Evolutionary conservation across 2,888 invertebrate species (phyloP), one percentile per base, ranked within the genome.

Genomic region (Lasioglossum figueresi): DNA sequence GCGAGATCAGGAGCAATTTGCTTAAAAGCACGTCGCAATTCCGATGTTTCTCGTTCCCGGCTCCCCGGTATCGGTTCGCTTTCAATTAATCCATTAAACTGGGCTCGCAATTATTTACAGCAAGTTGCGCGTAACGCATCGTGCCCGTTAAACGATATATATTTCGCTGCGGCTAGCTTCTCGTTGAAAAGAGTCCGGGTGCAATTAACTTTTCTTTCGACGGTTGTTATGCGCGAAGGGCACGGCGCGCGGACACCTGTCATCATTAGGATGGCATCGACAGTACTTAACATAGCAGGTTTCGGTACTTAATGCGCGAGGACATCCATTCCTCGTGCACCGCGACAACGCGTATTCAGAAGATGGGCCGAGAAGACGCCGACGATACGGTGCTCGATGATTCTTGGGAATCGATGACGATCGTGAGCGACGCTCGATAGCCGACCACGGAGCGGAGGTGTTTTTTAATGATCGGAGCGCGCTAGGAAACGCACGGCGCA

Each of bases 131-230:
- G 70, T 23, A 37, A 34, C 68, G 1, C 34, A 23, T 23, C 68
- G 68, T 12, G 56, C 23, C 40, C 23, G 23, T 70, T 70, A 70
- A 70, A 70, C 70, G 70, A 40, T 70, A n/a, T 70, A n/a, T 19
- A 52, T 82, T 83, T 77, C 63, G 59, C 59, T 23, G 48, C 45
- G 74, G 73, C 77, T 56, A 77, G 48, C 59, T 82, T 43, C 73
- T 78, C 74, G 83, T 83, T 66, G 77, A 27, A 63, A 83, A 72
- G 79, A 75, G 84, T 73, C 40, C 68, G 74, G 45, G 37, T 19
- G 84, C 79, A 84, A 85, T 85, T 85, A 85, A 84, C 84, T 79
- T 76, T 79, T 84, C 79, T 84, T 79, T 77, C 48, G 68, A 76
- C 48, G 66, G 48, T 72, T 76, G 68, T 84, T 45, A 66, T 52